phyloP scores from a whole-genome alignment of 2,797 vertebrate genomes.

The Buphagus erythrorhynchus region DNA sequence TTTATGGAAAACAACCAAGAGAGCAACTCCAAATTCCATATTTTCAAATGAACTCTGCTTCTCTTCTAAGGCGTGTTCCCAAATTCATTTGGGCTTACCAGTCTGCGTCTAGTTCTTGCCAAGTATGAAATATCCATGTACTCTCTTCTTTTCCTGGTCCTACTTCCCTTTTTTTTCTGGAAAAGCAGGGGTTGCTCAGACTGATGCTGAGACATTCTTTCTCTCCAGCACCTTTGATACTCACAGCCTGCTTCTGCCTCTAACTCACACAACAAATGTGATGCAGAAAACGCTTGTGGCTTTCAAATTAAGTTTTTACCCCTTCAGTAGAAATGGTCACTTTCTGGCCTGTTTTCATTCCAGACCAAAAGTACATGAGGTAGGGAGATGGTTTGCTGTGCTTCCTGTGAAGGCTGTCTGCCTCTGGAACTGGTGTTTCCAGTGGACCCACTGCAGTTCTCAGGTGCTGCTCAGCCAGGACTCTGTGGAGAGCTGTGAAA shows the following conservation, averaged over 20 bases:
- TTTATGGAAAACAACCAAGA: constrained; percentile 50
- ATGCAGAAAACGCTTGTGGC: neutral
- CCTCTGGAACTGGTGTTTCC: neutral
- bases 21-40: constrained; percentile 9
- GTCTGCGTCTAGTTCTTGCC: neutral
- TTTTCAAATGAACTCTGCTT: neutral
- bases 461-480: neutral
- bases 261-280: neutral
- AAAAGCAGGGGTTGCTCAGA: neutral
- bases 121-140: neutral
- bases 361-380: neutral
- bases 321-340: neutral
- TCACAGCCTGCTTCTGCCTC: neutral
- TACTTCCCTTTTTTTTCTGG: neutral
- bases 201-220: neutral
- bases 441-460: accelerated
- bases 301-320: neutral
- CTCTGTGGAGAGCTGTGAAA: neutral
- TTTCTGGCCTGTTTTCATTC: neutral
- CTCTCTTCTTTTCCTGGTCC: neutral
- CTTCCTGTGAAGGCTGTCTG: neutral
- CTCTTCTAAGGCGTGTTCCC: neutral
- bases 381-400: neutral
- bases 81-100: constrained; percentile 2
- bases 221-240: neutral